Evolutionary conservation across 2,113 vertebrate genomes (phyloP).

Genomic region (Protobothrops mucrosquamatus): DNA sequence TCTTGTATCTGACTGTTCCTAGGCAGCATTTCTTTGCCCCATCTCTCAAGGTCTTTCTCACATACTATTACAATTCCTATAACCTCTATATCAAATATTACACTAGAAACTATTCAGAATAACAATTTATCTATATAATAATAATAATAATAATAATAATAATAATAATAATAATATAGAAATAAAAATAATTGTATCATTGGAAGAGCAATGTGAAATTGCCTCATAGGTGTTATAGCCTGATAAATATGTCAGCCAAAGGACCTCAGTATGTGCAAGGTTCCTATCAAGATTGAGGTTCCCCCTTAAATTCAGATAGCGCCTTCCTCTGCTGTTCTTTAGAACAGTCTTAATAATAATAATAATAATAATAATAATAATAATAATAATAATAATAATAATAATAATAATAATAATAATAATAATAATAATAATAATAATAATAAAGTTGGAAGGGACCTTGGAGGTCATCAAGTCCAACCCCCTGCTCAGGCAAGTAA

Average conservation of each 20-base stretch:
- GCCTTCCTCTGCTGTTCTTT: neutral
- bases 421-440: no score
- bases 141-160: no score
- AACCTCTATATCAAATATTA: neutral
- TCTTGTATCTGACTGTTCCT: no score
- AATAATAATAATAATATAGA: neutral
- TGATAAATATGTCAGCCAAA: conserved; percentile 5
- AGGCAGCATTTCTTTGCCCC: no score
- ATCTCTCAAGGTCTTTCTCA: no score
- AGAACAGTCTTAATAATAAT: no score
- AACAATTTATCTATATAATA: neutral
- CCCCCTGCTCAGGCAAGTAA: no score
- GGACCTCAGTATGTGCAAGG: neutral
- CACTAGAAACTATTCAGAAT: neutral
- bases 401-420: no score
- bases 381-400: no score
- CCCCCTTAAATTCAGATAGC: neutral
- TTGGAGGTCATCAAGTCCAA: no score
- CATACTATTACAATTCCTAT: neutral
- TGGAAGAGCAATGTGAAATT: neutral
- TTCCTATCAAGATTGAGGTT: neutral
- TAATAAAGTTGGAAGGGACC: no score
- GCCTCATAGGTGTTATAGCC: neutral
- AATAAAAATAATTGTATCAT: neutral
- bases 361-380: no score